Conservation (phyloP, 2,113 vertebrate species). For the Elephantulus edwardii region DNA sequence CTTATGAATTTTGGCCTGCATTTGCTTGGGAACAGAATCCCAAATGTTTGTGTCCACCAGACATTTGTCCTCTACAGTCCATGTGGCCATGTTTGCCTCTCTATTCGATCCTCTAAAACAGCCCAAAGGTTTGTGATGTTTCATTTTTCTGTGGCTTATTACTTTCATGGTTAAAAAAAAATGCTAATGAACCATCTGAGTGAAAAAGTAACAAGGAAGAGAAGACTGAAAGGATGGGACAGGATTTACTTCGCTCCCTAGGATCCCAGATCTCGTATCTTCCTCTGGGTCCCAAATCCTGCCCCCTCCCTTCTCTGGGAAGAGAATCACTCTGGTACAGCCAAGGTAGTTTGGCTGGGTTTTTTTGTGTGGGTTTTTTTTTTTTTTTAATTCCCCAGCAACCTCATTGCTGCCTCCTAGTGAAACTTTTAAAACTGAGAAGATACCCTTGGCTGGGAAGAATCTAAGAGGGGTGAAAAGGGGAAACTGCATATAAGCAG, state of each 20-base stretch:
- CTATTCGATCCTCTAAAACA: neutral
- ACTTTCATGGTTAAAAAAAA: neutral
- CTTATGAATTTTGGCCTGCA: neutral
- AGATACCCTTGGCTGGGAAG: neutral
- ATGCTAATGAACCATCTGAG: neutral
- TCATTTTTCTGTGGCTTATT: neutral
- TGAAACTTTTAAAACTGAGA: constrained; percentile 58
- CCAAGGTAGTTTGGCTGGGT: no score
- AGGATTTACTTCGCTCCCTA: constrained; percentile 3
- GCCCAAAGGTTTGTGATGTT: neutral
- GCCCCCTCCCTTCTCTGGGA: neutral
- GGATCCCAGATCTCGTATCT: neutral
- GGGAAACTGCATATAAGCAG: neutral
- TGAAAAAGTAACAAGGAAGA: neutral
- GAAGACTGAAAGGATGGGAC: neutral
- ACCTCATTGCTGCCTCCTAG: constrained; percentile 79
- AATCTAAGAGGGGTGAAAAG: neutral
- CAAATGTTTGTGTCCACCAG: neutral
- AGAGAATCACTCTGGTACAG: neutral
- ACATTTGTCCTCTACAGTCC: neutral
- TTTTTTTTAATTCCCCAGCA: constrained; percentile 13
- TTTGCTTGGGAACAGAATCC: neutral
- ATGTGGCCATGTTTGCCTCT: no score
- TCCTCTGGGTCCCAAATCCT: neutral
- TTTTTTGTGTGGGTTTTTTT: no score